Percentiles rank a stretch among this genome's conserved stretches.
phyloP scores from a whole-genome alignment of 2,888 invertebrate species.

The Cephus rjabovi region DNA sequence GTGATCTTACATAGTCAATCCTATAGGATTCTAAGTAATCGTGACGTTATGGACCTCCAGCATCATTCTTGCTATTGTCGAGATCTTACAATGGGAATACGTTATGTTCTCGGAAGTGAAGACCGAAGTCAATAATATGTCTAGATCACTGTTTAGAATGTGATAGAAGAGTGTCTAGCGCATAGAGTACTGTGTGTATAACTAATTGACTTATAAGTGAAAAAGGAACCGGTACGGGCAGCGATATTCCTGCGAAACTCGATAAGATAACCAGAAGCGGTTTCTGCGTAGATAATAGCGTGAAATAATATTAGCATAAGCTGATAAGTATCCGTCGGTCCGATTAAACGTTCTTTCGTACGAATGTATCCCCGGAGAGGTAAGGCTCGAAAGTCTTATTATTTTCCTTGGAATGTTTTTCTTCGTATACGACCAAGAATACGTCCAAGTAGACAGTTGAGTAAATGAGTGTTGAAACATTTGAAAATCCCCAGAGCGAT shows the following conservation, averaged over 20 bases:
- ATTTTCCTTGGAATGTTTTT: background rate
- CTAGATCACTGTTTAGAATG: background rate
- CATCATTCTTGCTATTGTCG: background rate
- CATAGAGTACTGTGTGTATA: background rate
- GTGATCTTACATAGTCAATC: background rate
- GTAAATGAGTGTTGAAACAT: background rate
- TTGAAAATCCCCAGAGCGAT: background rate
- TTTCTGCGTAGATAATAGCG: conserved; percentile 30
- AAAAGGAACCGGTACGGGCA: conserved; percentile 13
- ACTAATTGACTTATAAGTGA: background rate
- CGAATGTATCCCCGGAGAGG: conserved; percentile 23
- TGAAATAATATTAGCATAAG: conserved; percentile 40
- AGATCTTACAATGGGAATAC: background rate
- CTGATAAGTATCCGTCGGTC: conserved; percentile 28
- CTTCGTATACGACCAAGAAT: background rate
- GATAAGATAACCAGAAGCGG: conserved; percentile 31
- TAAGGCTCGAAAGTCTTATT: conserved; percentile 3
- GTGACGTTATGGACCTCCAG: background rate
- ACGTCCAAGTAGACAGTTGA: background rate
- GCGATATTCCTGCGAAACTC: conserved; percentile 18
- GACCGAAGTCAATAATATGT: background rate
- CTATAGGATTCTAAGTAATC: background rate
- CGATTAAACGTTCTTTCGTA: background rate
- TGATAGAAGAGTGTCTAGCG: background rate
- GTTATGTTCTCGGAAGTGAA: background rate